Evolutionary conservation across 2,888 invertebrate genomes (phyloP), one percentile per base, ranked within the genome.

Genomic region (Lathronympha strigana): DNA sequence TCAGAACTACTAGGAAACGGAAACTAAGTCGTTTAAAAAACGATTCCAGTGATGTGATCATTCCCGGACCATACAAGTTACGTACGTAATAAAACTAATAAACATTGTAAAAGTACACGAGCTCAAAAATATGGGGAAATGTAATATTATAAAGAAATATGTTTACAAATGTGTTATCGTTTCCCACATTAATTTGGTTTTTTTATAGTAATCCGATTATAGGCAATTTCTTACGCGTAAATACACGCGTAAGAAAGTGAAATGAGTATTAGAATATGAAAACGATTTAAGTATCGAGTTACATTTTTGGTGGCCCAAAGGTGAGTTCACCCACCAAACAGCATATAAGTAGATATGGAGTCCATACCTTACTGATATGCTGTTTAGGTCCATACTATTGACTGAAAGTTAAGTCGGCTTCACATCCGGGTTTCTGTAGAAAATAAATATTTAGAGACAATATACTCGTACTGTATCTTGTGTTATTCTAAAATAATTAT

Each of bases 311-410:
- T 28, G 23, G 25, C 25, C 31, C 28, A 54, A 60, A 45, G 54
- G 69, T 68, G 73, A 71, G 71, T 50, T 40, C 69, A 62, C 67
- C 68, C 67, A 68, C 45, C 28, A 47, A 23, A 47, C n/a, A n/a
- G n/a, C n/a, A n/a, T n/a, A n/a, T n/a, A n/a, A n/a, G n/a, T n/a
- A n/a, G n/a, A n/a, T n/a, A n/a, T n/a, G n/a, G n/a, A n/a, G n/a
- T n/a, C 2, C 23, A 47, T n/a, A 23, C 23, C 23, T 2, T 38
- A 38, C 5, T 36, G 36, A n/a, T n/a, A n/a, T n/a, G n/a, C n/a
- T n/a, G n/a, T n/a, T n/a, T n/a, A n/a, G n/a, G n/a, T n/a, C n/a
- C n/a, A n/a, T n/a, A n/a, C n/a, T n/a, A n/a, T n/a, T n/a, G 13
- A 49, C 60, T 53, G 21, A 60, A 64, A 60, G 64, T 53, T 53